Conservation (phyloP, 2,113 vertebrate genomes). For the Passer domesticus region DNA sequence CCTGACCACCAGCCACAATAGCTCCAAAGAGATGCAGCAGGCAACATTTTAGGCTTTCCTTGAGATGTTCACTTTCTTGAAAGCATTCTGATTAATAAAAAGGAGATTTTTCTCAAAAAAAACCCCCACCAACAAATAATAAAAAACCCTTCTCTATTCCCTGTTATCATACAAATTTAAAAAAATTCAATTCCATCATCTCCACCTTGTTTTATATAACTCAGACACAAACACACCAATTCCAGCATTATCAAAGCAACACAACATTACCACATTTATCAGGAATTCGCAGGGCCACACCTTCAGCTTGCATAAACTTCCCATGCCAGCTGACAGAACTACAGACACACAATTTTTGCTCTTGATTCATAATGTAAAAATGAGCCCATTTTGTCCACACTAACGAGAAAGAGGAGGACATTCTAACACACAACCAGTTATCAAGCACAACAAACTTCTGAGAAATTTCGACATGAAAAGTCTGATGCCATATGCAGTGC, state of each 20-base stretch:
- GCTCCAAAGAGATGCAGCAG: conserved; percentile 96
- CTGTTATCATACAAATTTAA: background rate
- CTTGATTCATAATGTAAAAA: background rate
- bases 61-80: conserved; percentile 98
- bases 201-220: background rate
- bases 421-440: background rate
- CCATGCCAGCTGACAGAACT: background rate
- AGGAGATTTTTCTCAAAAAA: background rate
- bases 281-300: background rate
- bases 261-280: background rate
- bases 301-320: background rate
- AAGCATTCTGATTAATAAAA: conserved; percentile 88
- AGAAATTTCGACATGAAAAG: background rate
- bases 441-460: background rate
- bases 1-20: conserved; percentile 94
- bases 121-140: rapidly evolving
- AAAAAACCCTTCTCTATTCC: background rate
- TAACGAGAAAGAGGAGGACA: background rate
- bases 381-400: background rate
- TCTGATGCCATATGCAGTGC: background rate
- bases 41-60: conserved; percentile 95
- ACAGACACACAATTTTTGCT: background rate
- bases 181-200: background rate
- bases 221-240: background rate
- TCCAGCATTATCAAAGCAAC: background rate